Percentiles rank a stretch among this genome's conserved stretches.
Evolutionary conservation across 92 coral and sea anemone species (phyloP).

Genomic region (Bergia sp.): DNA sequence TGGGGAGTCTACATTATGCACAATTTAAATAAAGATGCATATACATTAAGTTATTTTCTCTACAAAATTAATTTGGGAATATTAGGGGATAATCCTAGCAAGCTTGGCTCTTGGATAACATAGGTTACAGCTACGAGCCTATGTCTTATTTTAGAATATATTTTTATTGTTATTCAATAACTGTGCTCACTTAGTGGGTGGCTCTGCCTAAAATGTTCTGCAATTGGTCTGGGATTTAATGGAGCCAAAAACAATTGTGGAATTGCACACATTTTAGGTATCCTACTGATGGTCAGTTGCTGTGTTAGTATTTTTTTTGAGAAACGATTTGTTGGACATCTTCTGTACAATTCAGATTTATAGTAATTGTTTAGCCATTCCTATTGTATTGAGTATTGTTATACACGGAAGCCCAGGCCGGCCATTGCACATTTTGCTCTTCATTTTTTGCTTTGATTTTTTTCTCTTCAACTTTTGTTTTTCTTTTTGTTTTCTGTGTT

Average conservation of each 20-base stretch:
- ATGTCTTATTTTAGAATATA: neutral
- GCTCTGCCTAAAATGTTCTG: no score
- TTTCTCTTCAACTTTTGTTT: no score
- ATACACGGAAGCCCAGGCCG: neutral
- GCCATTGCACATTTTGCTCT: neutral
- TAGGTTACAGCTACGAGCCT: neutral
- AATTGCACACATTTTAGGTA: no score
- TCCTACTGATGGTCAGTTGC: no score
- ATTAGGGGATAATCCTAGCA: neutral
- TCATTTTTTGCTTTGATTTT: neutral
- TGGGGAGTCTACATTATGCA: neutral
- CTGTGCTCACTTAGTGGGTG: no score
- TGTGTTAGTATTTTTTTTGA: no score
- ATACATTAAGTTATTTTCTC: neutral
- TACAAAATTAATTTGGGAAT: no score
- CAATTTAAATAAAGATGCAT: neutral
- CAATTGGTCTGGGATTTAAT: no score
- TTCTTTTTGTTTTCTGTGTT: no score
- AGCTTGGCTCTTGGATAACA: neutral
- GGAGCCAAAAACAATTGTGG: neutral
- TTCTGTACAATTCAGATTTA: no score
- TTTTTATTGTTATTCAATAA: no score
- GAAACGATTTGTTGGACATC: no score
- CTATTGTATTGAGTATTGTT: neutral
- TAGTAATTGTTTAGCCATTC: neutral